Conservation (phyloP, 2,888 invertebrate species). For the Nysson spinosus region DNA sequence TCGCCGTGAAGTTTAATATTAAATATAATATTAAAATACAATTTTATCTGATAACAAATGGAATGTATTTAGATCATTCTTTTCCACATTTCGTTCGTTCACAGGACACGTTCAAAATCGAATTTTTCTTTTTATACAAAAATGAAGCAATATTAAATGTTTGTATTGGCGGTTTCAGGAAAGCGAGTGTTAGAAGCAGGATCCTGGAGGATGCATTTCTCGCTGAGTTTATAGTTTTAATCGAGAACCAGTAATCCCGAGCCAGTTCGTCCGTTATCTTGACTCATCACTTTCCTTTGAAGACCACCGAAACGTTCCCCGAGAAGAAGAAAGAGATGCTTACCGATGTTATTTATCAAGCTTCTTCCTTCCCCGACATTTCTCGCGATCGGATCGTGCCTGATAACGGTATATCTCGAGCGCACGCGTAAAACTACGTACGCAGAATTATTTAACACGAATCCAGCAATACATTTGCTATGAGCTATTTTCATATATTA, state of each 20-base stretch:
- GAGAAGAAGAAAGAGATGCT: constrained; percentile 11
- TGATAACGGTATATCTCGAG: constrained; percentile 57
- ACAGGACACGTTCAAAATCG: too few relatives aligned
- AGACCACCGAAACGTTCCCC: constrained; percentile 55
- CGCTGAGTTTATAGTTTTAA: constrained; percentile 29
- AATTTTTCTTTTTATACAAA: too few relatives aligned
- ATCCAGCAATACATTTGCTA: constrained; percentile 18
- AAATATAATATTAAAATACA: too few relatives aligned
- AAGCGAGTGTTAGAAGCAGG: neutral
- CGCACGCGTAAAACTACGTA: constrained; percentile 28
- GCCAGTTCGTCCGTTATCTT: constrained; percentile 49
- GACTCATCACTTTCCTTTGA: constrained; percentile 61
- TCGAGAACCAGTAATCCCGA: constrained; percentile 36
- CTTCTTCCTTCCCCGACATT: constrained; percentile 36
- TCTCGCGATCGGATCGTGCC: constrained; percentile 50
- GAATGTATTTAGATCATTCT: too few relatives aligned
- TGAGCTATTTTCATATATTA: neutral
- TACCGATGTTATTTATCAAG: constrained; percentile 54
- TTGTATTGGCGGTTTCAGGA: neutral
- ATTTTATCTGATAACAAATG: too few relatives aligned
- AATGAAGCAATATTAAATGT: neutral
- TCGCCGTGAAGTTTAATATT: too few relatives aligned
- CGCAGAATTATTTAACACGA: constrained; percentile 34
- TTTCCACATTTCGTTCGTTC: too few relatives aligned
- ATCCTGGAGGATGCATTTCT: neutral